Conservation (phyloP, 2,888 invertebrate genomes). For the Volucella zonaria region DNA sequence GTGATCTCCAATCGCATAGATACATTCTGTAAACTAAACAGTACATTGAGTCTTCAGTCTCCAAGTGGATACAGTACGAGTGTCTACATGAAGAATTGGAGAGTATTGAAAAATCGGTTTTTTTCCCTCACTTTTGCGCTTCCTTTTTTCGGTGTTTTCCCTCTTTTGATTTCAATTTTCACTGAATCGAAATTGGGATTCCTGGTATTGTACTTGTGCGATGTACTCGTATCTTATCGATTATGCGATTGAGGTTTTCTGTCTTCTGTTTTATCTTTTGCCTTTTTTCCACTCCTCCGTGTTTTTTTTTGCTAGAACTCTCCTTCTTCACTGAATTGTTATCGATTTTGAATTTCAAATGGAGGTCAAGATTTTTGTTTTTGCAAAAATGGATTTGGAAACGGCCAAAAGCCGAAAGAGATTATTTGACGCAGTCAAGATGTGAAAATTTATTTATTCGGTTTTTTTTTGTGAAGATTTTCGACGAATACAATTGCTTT, state of each 20-base stretch:
- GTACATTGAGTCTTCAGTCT: background rate
- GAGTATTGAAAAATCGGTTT: background rate
- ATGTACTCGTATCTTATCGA: slow-evolving; percentile 27
- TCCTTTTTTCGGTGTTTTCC: background rate
- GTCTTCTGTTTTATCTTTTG: background rate
- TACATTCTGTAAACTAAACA: slow-evolving; percentile 26
- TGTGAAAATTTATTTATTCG: slow-evolving; percentile 5
- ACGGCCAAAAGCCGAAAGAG: slow-evolving; percentile 11
- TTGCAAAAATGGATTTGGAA: slow-evolving; percentile 29
- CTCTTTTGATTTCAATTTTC: slow-evolving; percentile 16
- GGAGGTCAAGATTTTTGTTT: slow-evolving; percentile 46
- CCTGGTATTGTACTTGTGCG: background rate
- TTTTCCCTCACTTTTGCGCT: background rate
- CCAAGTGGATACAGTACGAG: background rate
- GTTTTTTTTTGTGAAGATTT: background rate
- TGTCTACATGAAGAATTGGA: too few species aligned
- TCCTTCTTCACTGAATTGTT: slow-evolving; percentile 19
- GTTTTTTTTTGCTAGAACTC: background rate
- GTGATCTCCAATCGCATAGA: slow-evolving; percentile 30
- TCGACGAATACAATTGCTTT: background rate
- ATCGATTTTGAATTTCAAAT: slow-evolving; percentile 41
- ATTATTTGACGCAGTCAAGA: background rate
- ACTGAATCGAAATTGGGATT: slow-evolving; percentile 30
- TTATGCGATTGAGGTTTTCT: slow-evolving; percentile 20
- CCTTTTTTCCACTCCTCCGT: too few species aligned